Evolutionary conservation across 2,888 invertebrate genomes (phyloP).

Genomic region (Agonum fuliginosum): DNA sequence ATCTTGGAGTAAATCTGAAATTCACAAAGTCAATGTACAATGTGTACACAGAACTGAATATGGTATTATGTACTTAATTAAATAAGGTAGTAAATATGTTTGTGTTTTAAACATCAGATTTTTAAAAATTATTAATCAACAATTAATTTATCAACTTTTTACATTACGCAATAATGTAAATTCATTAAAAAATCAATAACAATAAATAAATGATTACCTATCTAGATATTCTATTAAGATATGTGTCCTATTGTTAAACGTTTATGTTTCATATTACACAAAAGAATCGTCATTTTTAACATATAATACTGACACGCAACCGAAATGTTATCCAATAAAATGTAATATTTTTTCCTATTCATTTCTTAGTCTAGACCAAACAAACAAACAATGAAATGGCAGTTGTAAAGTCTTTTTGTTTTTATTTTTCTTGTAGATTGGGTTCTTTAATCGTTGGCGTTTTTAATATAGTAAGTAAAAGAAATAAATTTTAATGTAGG

Average conservation of each 20-base stretch:
- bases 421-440: slow-evolving; percentile 60
- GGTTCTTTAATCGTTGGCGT: slow-evolving; percentile 59
- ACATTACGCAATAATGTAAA: background rate
- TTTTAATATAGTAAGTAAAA: slow-evolving; percentile 60
- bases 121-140: too few species aligned
- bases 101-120: too few species aligned
- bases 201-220: slow-evolving; percentile 52
- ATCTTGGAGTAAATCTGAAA: too few species aligned
- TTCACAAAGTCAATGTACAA: too few species aligned
- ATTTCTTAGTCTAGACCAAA: background rate
- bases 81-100: too few species aligned
- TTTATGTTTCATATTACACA: slow-evolving; percentile 17
- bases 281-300: slow-evolving; percentile 29
- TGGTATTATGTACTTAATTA: too few species aligned
- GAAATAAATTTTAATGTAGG: too few species aligned
- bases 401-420: slow-evolving; percentile 60
- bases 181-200: slow-evolving; percentile 26
- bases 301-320: slow-evolving; percentile 39
- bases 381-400: slow-evolving; percentile 49
- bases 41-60: too few species aligned
- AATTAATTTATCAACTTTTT: background rate
- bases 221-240: slow-evolving; percentile 45
- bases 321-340: background rate
- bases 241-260: slow-evolving; percentile 49
- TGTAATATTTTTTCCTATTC: background rate